Conservation (phyloP, 2,797 vertebrate genomes). For the Chelmon rostratus region DNA sequence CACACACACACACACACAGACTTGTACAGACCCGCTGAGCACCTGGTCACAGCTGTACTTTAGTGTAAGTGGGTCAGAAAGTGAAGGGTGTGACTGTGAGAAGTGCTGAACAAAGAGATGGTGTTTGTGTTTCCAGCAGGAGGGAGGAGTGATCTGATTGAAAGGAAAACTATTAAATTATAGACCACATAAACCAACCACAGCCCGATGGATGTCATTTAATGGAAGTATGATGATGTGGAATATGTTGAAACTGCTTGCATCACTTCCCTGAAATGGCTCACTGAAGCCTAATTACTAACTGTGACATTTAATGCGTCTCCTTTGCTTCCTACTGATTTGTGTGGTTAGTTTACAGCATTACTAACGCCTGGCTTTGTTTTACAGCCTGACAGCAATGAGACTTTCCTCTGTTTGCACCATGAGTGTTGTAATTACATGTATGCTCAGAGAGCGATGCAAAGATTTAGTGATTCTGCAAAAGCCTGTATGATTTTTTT, state of each 20-base stretch:
- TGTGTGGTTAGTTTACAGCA: not conserved
- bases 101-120: not conserved
- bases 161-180: not conserved
- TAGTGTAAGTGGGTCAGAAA: not conserved
- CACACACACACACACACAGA: not conserved
- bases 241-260: conserved; percentile 27
- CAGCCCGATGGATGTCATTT: not conserved
- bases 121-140: conserved; percentile 21
- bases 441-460: too few relatives aligned
- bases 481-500: too few relatives aligned
- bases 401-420: not conserved
- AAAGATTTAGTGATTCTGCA: too few relatives aligned
- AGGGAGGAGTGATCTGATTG: conserved; percentile 10
- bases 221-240: not conserved
- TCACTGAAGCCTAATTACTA: conserved; percentile 10
- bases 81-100: conserved; percentile 6
- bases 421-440: not conserved
- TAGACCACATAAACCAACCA: conserved; percentile 22
- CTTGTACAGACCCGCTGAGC: not conserved
- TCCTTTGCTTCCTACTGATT: not conserved
- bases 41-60: not conserved
- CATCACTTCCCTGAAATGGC: conserved; percentile 8
- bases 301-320: not conserved
- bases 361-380: not conserved
- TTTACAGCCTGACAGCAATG: not conserved